Percentiles rank a stretch among this genome's conserved stretches.
Evolutionary conservation across 2,113 vertebrate genomes (phyloP).

Genomic region (Pseudopodoces humilis): DNA sequence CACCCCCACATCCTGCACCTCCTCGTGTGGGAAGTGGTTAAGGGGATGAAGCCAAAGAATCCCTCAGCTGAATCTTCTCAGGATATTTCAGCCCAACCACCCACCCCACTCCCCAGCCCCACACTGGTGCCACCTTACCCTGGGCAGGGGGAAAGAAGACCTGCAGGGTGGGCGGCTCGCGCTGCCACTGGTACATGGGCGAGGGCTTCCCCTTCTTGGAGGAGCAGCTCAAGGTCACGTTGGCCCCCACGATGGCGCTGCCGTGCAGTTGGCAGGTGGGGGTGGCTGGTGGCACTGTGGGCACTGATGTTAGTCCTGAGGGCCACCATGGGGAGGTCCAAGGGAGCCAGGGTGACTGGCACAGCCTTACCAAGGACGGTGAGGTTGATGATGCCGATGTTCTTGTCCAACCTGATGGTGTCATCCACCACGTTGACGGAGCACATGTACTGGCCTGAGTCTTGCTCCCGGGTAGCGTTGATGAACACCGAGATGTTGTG

Average conservation of each 20-base stretch:
- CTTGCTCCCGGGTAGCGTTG: conserved; percentile 80
- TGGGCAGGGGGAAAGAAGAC: conserved; percentile 83
- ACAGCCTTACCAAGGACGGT: conserved; percentile 80
- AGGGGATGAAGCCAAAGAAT: neutral
- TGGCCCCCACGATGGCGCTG: conserved; percentile 74
- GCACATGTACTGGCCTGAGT: conserved; percentile 86
- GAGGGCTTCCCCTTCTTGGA: conserved; percentile 85
- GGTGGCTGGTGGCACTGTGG: conserved; percentile 85
- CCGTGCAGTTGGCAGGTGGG: conserved; percentile 83
- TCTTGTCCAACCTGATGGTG: conserved; percentile 47
- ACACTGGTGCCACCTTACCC: conserved; percentile 68
- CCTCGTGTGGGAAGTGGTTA: neutral
- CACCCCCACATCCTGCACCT: neutral
- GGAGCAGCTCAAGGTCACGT: conserved; percentile 86
- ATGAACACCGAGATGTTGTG: conserved; percentile 87
- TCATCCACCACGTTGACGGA: conserved; percentile 76
- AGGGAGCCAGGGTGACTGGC: fast-evolving
- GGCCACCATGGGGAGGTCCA: fast-evolving
- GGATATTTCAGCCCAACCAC: neutral
- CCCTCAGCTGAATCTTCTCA: neutral
- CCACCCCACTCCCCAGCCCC: no score
- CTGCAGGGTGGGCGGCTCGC: conserved; percentile 66
- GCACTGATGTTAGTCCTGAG: fast-evolving
- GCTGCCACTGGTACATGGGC: conserved; percentile 85
- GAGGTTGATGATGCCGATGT: conserved; percentile 68